A percentile compares a stretch with the other conserved stretches of the same genome.
phyloP scores from a whole-genome alignment of 2,113 vertebrate genomes.

The Cebidichthys violaceus region DNA sequence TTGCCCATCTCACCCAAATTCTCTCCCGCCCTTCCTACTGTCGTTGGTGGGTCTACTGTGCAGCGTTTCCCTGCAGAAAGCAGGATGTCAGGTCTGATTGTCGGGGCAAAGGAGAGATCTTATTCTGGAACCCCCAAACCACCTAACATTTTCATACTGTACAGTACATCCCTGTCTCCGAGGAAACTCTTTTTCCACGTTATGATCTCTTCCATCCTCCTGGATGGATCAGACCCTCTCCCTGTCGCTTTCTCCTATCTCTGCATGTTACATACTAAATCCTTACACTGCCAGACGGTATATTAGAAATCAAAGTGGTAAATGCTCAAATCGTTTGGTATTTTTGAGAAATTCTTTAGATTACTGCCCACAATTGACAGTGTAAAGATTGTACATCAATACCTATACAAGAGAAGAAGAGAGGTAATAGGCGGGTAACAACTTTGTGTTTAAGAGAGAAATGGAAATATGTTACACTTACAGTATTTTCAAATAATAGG shows the following conservation, averaged over 20 bases:
- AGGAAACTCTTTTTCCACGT: slow-evolving; percentile 15
- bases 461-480: background rate
- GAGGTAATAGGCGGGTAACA: background rate
- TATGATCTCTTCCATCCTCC: slow-evolving; percentile 20
- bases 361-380: background rate
- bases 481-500: too few species aligned
- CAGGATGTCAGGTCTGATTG: slow-evolving; percentile 61
- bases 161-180: slow-evolving; percentile 29
- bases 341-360: too few species aligned
- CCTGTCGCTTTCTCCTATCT: slow-evolving; percentile 12
- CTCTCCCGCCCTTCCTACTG: background rate
- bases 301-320: background rate
- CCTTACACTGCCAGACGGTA: background rate
- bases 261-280: slow-evolving; percentile 5
- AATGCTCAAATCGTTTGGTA: background rate
- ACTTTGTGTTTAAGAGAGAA: background rate
- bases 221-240: slow-evolving; percentile 7
- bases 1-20: background rate
- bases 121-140: slow-evolving; percentile 29
- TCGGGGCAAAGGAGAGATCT: slow-evolving; percentile 41
- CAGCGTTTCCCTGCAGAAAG: slow-evolving; percentile 38
- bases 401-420: background rate
- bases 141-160: background rate
- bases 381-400: background rate
- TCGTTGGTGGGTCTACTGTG: slow-evolving; percentile 9